phyloP scores from a whole-genome alignment of 2,113 vertebrate species.

The Argyrosomus japonicus region DNA sequence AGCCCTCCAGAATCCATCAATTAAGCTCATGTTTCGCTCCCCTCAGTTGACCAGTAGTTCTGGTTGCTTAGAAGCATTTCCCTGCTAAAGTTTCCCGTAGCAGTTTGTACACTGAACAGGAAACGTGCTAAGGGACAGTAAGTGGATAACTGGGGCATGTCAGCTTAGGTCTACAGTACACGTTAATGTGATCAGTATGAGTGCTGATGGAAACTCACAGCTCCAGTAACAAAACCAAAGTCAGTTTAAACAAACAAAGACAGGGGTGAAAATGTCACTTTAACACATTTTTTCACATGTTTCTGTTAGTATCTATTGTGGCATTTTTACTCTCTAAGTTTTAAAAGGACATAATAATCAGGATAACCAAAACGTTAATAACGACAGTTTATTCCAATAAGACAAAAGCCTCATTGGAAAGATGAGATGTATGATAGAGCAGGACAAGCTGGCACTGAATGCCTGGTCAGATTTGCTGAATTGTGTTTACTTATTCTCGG shows the following conservation, averaged over 20 bases:
- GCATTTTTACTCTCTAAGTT: not conserved
- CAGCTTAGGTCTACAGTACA: constrained; percentile 7
- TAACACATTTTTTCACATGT: not conserved
- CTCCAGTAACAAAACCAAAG: not conserved
- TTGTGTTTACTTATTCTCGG: no score
- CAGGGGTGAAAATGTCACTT: not conserved
- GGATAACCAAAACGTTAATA: no score
- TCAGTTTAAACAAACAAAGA: not conserved
- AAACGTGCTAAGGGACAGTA: constrained; percentile 20
- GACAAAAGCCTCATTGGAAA: no score
- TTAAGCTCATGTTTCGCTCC: constrained; percentile 72
- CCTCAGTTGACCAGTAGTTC: constrained; percentile 55
- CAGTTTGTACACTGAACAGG: constrained; percentile 37
- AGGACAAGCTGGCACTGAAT: no score
- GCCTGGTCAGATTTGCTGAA: no score
- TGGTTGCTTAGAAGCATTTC: constrained; percentile 55
- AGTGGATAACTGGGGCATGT: constrained; percentile 49
- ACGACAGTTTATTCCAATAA: no score
- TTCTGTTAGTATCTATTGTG: not conserved
- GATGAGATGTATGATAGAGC: no score
- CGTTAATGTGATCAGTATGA: constrained; percentile 9
- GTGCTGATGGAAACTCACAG: constrained; percentile 24
- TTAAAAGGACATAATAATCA: no score
- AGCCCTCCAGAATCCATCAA: constrained; percentile 65
- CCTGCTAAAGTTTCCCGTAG: constrained; percentile 33